Evolutionary conservation across 1,140 invertebrate genomes (phyloP).

Genomic region (Papilio helenus): DNA sequence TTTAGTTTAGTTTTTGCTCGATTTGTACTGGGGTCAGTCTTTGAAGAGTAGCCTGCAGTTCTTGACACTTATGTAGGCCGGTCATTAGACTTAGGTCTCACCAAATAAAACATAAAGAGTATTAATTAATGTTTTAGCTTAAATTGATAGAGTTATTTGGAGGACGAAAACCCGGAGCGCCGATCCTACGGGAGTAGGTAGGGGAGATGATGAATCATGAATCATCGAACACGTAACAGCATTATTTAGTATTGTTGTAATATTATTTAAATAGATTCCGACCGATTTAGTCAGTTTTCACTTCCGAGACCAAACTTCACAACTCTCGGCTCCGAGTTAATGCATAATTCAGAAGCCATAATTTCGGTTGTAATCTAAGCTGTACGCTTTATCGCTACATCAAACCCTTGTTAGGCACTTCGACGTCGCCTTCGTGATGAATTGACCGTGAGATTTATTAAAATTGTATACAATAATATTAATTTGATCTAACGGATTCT

Average conservation of each 20-base stretch:
- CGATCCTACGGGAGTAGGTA: too few species aligned
- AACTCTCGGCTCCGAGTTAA: constrained; percentile 60
- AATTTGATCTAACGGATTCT: background rate
- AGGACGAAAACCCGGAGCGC: too few species aligned
- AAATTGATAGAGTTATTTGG: too few species aligned
- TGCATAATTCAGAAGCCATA: constrained; percentile 77
- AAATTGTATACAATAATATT: constrained; percentile 9
- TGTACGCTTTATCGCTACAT: constrained; percentile 63
- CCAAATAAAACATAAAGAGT: too few species aligned
- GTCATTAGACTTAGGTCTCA: too few species aligned
- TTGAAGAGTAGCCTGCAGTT: too few species aligned
- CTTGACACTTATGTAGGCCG: too few species aligned
- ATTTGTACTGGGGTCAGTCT: too few species aligned
- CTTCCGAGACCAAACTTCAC: constrained; percentile 59
- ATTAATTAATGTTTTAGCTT: too few species aligned
- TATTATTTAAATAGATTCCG: constrained; percentile 34
- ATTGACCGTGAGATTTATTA: constrained; percentile 38
- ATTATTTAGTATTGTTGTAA: constrained; percentile 17
- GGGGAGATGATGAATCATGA: background rate
- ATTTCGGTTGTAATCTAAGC: constrained; percentile 65
- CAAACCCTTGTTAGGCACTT: constrained; percentile 50
- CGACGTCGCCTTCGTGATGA: constrained; percentile 37
- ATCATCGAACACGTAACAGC: background rate
- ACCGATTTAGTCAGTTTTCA: constrained; percentile 40
- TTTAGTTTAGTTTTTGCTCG: too few species aligned